These are phyloP conservation scores for Diorhabda elongata DNA, from an alignment of 1,140 invertebrate species.

Conservation along the genomic window DNA sequence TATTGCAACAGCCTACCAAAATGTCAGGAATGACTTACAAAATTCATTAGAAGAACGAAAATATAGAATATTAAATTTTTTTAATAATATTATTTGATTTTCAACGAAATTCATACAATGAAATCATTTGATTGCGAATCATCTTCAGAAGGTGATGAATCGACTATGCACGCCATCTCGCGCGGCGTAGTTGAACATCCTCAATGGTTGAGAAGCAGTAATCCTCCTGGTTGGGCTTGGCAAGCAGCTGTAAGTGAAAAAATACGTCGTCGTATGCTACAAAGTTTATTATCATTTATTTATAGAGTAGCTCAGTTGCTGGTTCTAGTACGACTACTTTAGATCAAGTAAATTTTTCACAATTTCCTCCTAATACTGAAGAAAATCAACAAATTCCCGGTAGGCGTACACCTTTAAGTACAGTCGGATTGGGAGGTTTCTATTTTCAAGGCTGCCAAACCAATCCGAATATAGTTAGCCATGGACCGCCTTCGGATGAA, in stretches of 20 bases:
- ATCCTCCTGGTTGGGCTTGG: constrained; percentile 43
- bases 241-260: constrained; percentile 39
- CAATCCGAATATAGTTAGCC: constrained; percentile 45
- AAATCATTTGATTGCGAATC: constrained; percentile 48
- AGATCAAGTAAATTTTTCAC: constrained; percentile 34
- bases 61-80: no score
- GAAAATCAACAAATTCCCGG: constrained; percentile 61
- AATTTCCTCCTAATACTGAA: constrained; percentile 46
- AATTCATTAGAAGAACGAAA: no score
- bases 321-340: constrained; percentile 40
- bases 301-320: constrained; percentile 25
- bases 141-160: constrained; percentile 46
- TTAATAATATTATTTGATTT: no score
- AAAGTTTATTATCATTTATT: background rate
- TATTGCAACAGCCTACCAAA: no score
- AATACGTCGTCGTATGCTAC: background rate
- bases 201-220: constrained; percentile 38
- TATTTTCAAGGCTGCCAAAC: constrained; percentile 59
- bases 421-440: constrained; percentile 77
- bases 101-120: constrained; percentile 27
- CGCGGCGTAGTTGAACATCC: constrained; percentile 38
- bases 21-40: no score
- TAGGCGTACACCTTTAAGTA: constrained; percentile 70
- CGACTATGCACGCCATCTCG: constrained; percentile 43
- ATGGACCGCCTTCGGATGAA: constrained; percentile 66